Percentiles rank a stretch among this genome's conserved stretches.
These are phyloP conservation scores for Melanotaenia trifasciata DNA, from an alignment of 2,797 vertebrate species.

Conservation along the genomic window DNA sequence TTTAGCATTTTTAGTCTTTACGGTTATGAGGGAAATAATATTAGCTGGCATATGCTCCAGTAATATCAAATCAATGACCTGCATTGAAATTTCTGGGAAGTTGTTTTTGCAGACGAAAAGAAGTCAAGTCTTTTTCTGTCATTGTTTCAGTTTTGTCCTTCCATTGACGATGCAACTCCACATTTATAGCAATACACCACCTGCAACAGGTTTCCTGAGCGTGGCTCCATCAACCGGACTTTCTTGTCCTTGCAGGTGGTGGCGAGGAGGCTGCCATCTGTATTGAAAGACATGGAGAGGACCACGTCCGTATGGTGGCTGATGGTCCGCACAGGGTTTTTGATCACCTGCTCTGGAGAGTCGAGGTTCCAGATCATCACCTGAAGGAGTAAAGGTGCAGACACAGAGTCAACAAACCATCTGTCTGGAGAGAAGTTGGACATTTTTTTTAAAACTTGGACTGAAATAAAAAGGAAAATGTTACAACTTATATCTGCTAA, in stretches of 20 bases:
- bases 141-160: not conserved
- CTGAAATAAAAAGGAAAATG: not conserved
- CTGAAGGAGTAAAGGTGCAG: slow-evolving; percentile 66
- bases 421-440: not conserved
- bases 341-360: slow-evolving; percentile 81
- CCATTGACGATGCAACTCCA: not conserved
- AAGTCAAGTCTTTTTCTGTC: not conserved
- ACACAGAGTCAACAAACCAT: not conserved
- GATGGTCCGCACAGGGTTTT: slow-evolving; percentile 86
- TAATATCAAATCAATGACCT: not conserved
- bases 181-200: slow-evolving; percentile 62
- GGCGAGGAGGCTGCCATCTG: slow-evolving; percentile 89
- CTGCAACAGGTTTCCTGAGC: slow-evolving; percentile 83
- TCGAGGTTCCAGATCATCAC: slow-evolving; percentile 96
- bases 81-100: not conserved
- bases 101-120: not conserved
- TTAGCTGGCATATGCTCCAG: not conserved
- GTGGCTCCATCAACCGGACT: slow-evolving; percentile 88
- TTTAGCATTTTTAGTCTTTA: not conserved
- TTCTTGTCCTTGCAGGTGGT: slow-evolving; percentile 91
- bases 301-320: slow-evolving; percentile 88
- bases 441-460: not conserved
- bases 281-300: slow-evolving; percentile 94
- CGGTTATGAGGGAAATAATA: not conserved
- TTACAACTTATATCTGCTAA: not conserved